These are phyloP conservation scores for Hormaphis cornu DNA, from an alignment of 1,140 invertebrate genomes.

Conservation along the genomic window DNA sequence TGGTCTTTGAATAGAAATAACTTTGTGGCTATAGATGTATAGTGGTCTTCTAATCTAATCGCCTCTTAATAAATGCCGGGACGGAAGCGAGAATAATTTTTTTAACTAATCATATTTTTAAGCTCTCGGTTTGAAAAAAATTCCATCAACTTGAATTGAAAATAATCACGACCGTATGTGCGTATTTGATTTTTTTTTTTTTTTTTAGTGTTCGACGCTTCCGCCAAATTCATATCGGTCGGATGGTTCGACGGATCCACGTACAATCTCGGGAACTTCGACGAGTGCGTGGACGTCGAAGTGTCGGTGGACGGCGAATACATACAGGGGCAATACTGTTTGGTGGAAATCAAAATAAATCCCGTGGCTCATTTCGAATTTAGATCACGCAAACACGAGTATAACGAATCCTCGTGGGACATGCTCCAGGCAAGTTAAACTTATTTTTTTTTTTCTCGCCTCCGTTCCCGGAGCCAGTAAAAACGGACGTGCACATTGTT, in stretches of 20 bases:
- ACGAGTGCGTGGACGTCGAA: slow-evolving; percentile 39
- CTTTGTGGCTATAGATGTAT: too few species aligned
- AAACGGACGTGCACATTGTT: too few species aligned
- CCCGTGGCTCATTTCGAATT: slow-evolving; percentile 5
- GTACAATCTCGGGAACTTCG: slow-evolving; percentile 41
- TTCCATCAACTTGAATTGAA: too few species aligned
- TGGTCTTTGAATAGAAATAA: too few species aligned
- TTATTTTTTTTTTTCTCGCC: background rate
- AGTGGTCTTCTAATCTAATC: too few species aligned
- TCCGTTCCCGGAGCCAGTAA: background rate
- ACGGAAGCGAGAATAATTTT: too few species aligned
- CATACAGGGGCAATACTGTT: slow-evolving; percentile 40
- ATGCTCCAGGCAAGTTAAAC: slow-evolving; percentile 24
- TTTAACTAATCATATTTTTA: too few species aligned
- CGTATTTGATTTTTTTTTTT: background rate
- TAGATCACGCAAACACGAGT: background rate
- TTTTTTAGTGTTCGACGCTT: slow-evolving; percentile 41
- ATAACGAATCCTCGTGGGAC: slow-evolving; percentile 33
- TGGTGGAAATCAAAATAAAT: slow-evolving; percentile 37
- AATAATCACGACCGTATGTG: too few species aligned
- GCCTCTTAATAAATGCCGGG: too few species aligned
- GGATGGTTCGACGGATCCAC: slow-evolving; percentile 39
- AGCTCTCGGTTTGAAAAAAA: too few species aligned
- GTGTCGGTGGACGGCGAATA: slow-evolving; percentile 11
- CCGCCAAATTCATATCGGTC: slow-evolving; percentile 37